Percentiles rank a stretch among this genome's conserved stretches.
Conservation (phyloP, 1,140 invertebrate genomes). For the Druon quercuslanigerum region DNA sequence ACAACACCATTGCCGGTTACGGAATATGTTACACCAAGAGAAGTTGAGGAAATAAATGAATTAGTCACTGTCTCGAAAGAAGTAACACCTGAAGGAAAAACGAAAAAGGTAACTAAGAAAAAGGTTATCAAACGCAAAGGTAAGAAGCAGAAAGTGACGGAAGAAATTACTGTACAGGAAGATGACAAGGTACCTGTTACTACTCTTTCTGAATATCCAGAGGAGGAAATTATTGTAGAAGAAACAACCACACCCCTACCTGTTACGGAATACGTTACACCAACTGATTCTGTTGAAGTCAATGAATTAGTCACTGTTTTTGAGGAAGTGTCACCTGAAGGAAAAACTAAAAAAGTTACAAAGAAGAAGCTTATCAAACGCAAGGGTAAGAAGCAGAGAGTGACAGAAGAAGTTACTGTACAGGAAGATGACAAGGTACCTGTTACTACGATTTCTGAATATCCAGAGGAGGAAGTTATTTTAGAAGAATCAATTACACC, state of each 20-base stretch:
- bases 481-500: slow-evolving; percentile 38
- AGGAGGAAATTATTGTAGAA: slow-evolving; percentile 53
- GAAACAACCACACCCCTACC: slow-evolving; percentile 49
- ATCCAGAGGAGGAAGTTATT: slow-evolving; percentile 47
- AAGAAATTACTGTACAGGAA: slow-evolving; percentile 73
- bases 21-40: not conserved
- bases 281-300: not conserved
- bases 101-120: slow-evolving; percentile 56
- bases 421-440: slow-evolving; percentile 56
- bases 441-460: slow-evolving; percentile 61
- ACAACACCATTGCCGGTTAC: not conserved
- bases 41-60: not conserved
- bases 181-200: slow-evolving; percentile 52
- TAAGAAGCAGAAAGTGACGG: slow-evolving; percentile 69
- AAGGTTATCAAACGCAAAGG: slow-evolving; percentile 60
- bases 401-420: slow-evolving; percentile 73
- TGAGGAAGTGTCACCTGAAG: slow-evolving; percentile 45
- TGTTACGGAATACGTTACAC: not conserved
- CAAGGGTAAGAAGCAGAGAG: slow-evolving; percentile 69
- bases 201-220: slow-evolving; percentile 50
- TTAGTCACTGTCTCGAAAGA: slow-evolving; percentile 42
- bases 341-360: slow-evolving; percentile 61
- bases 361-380: slow-evolving; percentile 50
- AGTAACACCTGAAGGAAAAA: slow-evolving; percentile 53
- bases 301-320: slow-evolving; percentile 34